These are phyloP conservation scores for Orchesella flavescens DNA, from an alignment of 2,888 invertebrate genomes.

Conservation along the genomic window DNA sequence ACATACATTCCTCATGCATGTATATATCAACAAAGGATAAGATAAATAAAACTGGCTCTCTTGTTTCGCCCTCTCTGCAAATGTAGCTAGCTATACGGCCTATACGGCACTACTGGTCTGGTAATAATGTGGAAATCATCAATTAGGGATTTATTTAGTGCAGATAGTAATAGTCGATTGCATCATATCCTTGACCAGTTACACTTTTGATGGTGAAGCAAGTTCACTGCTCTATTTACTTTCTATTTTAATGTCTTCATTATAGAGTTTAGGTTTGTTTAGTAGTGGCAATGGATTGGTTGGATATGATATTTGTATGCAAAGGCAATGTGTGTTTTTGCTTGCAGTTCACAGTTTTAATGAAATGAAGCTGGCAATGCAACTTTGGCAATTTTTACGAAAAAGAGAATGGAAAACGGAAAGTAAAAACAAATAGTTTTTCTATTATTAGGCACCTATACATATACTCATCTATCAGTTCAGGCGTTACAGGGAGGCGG, in stretches of 20 bases:
- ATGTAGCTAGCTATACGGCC: too few relatives aligned
- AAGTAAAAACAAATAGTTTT: conserved; percentile 2
- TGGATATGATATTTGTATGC: conserved; percentile 9
- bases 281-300: not conserved
- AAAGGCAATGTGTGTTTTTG: too few relatives aligned
- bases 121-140: too few relatives aligned
- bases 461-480: too few relatives aligned
- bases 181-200: conserved; percentile 47
- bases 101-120: too few relatives aligned
- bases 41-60: too few relatives aligned
- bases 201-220: conserved; percentile 4
- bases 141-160: not conserved
- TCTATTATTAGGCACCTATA: too few relatives aligned
- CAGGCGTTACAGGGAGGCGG: too few relatives aligned
- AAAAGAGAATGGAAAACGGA: not conserved
- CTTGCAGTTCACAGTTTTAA: too few relatives aligned
- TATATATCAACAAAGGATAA: too few relatives aligned
- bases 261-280: not conserved
- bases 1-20: too few relatives aligned
- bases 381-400: not conserved
- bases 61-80: too few relatives aligned
- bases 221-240: conserved; percentile 48
- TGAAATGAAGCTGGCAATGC: not conserved
- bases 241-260: conserved; percentile 11
- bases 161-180: not conserved